Evolutionary conservation across 2,888 invertebrate genomes (phyloP), one percentile per base, ranked within the genome.

Genomic region (Gibbula magus): DNA sequence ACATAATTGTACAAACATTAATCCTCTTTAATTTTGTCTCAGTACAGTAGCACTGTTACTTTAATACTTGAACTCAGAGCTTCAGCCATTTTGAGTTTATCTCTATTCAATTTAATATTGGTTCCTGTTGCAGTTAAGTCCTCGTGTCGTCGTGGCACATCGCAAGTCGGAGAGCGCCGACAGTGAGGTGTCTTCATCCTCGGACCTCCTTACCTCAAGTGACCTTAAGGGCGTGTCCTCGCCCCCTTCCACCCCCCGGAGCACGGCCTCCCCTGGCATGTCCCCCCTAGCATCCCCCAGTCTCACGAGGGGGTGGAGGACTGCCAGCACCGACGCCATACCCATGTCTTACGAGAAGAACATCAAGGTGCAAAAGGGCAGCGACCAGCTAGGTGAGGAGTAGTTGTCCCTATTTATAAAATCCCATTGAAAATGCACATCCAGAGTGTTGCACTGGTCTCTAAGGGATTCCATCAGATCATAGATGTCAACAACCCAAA

Each of bases 321-420:
- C 88, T 2, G 86, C 91, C 45, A 88, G 90, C 77, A 85, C 83
- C 20, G 86, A 87, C 25, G 92, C 93, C 67, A 92, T 95, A 52
- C 94, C 95, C 0, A 83, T 93, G 2, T 93, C 94, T 20, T 91
- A 95, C 32, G 95, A 95, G 89, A 90, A 93, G 82, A 94, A 93
- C 83, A 93, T 95, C 81, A 93, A 93, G 85, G 92, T 95, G 35
- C 93, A 93, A 80, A 94, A 94, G 89, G 94, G 94, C 80, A 92
- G 93, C 56, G 94, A 94, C 77, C 94, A 94, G 32, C 88, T 95
- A 79, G 94, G 94, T 94, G 89, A 88, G 91, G 82, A 35, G 16
- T 16, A 3, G n/a, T n/a, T n/a, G n/a, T n/a, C n/a, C n/a, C n/a
- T n/a, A n/a, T n/a, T n/a, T n/a, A n/a, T n/a, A n/a, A n/a, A n/a